These are phyloP conservation scores for Terebella lapidaria DNA, from an alignment of 2,888 invertebrate genomes.

Conservation along the genomic window DNA sequence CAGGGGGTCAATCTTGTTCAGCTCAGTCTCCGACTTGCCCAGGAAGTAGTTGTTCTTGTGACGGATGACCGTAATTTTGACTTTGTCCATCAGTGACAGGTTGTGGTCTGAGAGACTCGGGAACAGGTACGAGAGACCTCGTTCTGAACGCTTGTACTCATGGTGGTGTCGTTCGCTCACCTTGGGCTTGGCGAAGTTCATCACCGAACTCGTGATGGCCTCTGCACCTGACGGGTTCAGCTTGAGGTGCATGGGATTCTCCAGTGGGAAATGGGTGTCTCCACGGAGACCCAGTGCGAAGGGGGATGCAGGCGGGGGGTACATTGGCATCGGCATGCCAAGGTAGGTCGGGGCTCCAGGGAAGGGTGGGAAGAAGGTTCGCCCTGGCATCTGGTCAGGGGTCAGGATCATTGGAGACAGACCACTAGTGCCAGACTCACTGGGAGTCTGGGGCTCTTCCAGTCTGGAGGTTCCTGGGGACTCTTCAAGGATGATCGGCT, in stretches of 20 bases:
- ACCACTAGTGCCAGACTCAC: background rate
- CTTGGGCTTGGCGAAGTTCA: background rate
- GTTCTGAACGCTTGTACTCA: conserved; percentile 21
- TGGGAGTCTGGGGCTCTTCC: no score
- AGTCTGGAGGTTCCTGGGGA: no score
- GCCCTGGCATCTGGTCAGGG: background rate
- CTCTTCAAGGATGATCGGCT: background rate
- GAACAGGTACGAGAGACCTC: conserved; percentile 24
- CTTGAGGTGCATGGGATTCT: background rate
- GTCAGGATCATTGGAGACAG: background rate
- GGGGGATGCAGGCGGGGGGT: background rate
- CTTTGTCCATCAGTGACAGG: conserved; percentile 23
- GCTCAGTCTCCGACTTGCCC: conserved; percentile 23
- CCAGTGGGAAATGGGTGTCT: background rate
- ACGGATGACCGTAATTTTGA: conserved; percentile 24
- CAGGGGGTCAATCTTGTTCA: conserved; percentile 20
- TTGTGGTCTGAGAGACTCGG: conserved; percentile 23
- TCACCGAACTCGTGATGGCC: background rate
- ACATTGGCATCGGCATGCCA: background rate
- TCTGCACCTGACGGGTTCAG: background rate
- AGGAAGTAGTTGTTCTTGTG: conserved; percentile 30
- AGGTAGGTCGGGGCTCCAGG: background rate
- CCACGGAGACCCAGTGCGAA: background rate
- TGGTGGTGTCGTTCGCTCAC: background rate
- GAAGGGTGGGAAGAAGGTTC: background rate